Evolutionary conservation across 2,888 invertebrate species (phyloP).

Genomic region (Hirtodrosophila cameraria): DNA sequence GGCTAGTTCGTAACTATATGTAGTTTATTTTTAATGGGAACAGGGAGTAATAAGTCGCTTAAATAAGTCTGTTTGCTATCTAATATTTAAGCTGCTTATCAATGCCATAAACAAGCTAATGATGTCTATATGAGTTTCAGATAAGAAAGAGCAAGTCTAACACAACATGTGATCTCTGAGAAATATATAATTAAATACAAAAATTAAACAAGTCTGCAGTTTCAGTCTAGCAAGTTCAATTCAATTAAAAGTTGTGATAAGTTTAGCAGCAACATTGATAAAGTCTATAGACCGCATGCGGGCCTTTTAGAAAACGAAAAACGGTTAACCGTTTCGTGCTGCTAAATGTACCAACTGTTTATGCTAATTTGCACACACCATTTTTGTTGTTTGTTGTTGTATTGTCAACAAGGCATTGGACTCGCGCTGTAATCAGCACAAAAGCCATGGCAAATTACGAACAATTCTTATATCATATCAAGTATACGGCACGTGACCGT

Average conservation of each 20-base stretch:
- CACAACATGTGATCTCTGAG: constrained; percentile 29
- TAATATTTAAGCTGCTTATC: constrained; percentile 28
- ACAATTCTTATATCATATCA: constrained; percentile 16
- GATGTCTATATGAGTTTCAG: constrained; percentile 38
- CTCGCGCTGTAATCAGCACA: constrained; percentile 29
- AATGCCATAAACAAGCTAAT: constrained; percentile 53
- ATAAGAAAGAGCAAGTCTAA: constrained; percentile 2
- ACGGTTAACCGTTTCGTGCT: constrained; percentile 19
- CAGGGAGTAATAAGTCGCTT: background rate
- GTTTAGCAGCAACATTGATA: background rate
- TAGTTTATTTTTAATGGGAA: too few relatives aligned
- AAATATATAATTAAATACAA: constrained; percentile 14
- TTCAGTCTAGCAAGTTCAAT: constrained; percentile 22
- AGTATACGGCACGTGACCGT: constrained; percentile 47
- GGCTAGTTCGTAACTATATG: background rate
- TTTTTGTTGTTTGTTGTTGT: background rate
- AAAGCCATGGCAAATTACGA: constrained; percentile 18
- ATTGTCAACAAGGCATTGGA: constrained; percentile 43
- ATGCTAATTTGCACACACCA: constrained; percentile 35
- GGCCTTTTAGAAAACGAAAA: background rate
- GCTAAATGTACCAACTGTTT: constrained; percentile 13
- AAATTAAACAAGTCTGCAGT: background rate
- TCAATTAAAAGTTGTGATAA: constrained; percentile 22
- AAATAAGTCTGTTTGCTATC: background rate
- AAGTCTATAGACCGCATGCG: background rate